Base-by-base conservation (phyloP, 2,113 vertebrate genomes). In the Microcebus murinus region DNA sequence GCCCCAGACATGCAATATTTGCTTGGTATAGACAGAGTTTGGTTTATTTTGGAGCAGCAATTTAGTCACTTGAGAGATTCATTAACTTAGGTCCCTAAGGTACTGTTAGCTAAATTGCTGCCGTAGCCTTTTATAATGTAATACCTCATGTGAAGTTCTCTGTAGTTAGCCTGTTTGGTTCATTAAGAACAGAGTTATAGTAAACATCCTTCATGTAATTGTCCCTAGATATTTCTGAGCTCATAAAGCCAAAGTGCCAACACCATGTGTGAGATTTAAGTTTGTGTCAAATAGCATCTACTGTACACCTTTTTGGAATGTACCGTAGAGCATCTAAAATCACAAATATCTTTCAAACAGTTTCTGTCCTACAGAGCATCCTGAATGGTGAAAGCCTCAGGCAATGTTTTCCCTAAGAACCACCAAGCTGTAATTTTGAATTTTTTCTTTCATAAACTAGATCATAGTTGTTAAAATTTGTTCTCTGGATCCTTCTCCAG, bases 401-500 rank as follows among this genome's bases (percentile, higher is more conserved):
- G 25, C 4, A 20, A 18, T 4, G 4, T 18, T 15, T 42, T 85
- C 15, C 59, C 34, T 71, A 48, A 55, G 25, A 63, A 31, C 12
- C 71, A 83, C 6, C 13, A 9, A 45, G 8, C 31, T 86, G 2
- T 48, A 31, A 65, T 36, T 77, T 6, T 36, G 45, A 76, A 39
- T 55, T 34, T 61, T 84, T 80, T 79, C 39, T 61, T 84, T 85
- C 71, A 70, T 34, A 76, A 89, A 29, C 50, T 34, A 90, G 11
- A 79, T 65, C 57, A 63, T 74, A 74, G 34, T 87, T 45, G 59
- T 39, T 84, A 45, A 86, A 63, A 70, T 93, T 70, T 68, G 6
- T 80, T 92, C 91, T 63, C n/a, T 70, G 79, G 76, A 31, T 36
- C 17, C 9, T 94, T 85, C 76, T 79, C 96, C 57, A 59, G 52